Evolutionary conservation across 2,888 invertebrate species (phyloP).

Genomic region (Exocentrus adspersus): DNA sequence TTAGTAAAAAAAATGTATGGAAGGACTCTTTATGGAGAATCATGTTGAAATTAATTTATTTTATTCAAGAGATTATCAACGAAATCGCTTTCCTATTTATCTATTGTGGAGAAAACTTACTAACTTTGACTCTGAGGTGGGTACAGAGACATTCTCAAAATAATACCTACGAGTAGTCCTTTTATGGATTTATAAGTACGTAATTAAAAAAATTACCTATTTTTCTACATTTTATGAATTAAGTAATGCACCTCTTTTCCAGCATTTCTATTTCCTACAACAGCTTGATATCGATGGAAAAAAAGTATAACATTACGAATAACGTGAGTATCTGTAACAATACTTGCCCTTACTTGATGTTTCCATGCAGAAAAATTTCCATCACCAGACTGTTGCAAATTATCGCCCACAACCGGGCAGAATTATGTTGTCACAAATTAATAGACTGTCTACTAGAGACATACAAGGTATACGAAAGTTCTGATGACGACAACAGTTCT

Average conservation of each 20-base stretch:
- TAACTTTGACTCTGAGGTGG: slow-evolving; percentile 69
- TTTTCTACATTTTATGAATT: neutral
- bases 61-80: slow-evolving; percentile 66
- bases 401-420: slow-evolving; percentile 74
- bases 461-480: slow-evolving; percentile 69
- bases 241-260: slow-evolving; percentile 47
- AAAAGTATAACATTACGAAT: slow-evolving; percentile 64
- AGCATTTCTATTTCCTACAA: slow-evolving; percentile 74
- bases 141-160: too few species aligned
- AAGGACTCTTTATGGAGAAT: slow-evolving; percentile 67
- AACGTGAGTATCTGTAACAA: slow-evolving; percentile 77
- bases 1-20: slow-evolving; percentile 66
- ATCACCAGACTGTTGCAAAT: slow-evolving; percentile 80
- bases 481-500: slow-evolving; percentile 65
- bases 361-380: slow-evolving; percentile 77
- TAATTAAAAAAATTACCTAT: too few species aligned
- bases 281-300: slow-evolving; percentile 69
- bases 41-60: slow-evolving; percentile 68
- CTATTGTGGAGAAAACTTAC: slow-evolving; percentile 69
- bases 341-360: slow-evolving; percentile 77
- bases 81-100: slow-evolving; percentile 69
- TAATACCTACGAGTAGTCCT: too few species aligned
- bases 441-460: slow-evolving; percentile 75
- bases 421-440: slow-evolving; percentile 76
- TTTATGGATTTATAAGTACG: too few species aligned